These are phyloP conservation scores for Sinotaia quadrata DNA, from an alignment of 2,888 invertebrate species.

Conservation along the genomic window DNA sequence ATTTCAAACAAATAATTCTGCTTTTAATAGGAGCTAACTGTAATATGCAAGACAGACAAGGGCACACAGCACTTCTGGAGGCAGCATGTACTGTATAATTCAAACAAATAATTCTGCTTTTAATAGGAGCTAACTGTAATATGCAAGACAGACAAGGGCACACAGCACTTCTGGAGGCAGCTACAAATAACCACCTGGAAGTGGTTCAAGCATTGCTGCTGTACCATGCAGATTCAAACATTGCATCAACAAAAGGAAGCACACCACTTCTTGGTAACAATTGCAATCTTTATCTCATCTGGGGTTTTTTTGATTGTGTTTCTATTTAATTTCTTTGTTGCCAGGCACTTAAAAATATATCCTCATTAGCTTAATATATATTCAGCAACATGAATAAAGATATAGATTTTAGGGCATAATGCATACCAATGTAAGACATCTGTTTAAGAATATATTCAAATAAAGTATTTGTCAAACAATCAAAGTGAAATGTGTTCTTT, in stretches of 20 bases:
- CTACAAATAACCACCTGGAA: slow-evolving; percentile 52
- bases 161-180: slow-evolving; percentile 62
- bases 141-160: slow-evolving; percentile 54
- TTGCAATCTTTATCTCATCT: neutral
- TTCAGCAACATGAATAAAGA: too few relatives aligned
- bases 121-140: slow-evolving; percentile 59
- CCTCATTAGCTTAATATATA: too few relatives aligned
- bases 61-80: slow-evolving; percentile 59
- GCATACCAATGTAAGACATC: too few relatives aligned
- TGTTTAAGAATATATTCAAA: too few relatives aligned
- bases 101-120: too few relatives aligned
- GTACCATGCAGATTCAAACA: slow-evolving; percentile 55
- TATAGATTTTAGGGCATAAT: too few relatives aligned
- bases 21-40: slow-evolving; percentile 53
- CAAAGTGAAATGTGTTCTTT: too few relatives aligned
- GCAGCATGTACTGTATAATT: too few relatives aligned
- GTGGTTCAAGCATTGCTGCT: slow-evolving; percentile 53
- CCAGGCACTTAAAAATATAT: too few relatives aligned
- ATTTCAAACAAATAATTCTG: too few relatives aligned
- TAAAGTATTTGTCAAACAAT: too few relatives aligned
- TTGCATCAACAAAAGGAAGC: slow-evolving; percentile 52
- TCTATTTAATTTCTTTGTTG: neutral
- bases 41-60: slow-evolving; percentile 55
- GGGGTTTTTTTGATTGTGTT: neutral
- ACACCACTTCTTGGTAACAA: slow-evolving; percentile 62